Percentiles rank a stretch among this genome's conserved stretches.
These are phyloP conservation scores for Sycobia sp. DNA, from an alignment of 1,140 invertebrate species.

Conservation along the genomic window DNA sequence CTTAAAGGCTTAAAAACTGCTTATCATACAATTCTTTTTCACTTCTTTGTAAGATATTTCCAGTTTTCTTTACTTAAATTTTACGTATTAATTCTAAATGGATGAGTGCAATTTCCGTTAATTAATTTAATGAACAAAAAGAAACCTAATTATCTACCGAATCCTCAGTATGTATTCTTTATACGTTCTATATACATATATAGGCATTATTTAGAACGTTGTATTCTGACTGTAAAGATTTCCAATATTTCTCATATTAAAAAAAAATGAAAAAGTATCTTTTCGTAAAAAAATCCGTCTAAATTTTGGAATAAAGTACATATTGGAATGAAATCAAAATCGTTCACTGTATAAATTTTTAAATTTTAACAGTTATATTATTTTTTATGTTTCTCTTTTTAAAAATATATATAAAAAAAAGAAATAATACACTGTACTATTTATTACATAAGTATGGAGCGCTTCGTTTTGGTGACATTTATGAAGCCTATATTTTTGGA, in stretches of 20 bases:
- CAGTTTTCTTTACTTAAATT: no score
- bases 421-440: conserved; percentile 19
- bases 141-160: no score
- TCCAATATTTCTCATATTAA: not conserved
- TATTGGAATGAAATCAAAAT: not conserved
- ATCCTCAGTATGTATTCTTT: no score
- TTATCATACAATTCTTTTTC: no score
- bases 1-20: no score
- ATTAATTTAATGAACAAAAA: no score
- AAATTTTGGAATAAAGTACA: not conserved
- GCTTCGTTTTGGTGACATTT: conserved; percentile 11
- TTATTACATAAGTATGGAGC: conserved; percentile 17
- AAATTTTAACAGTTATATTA: not conserved
- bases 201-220: conserved; percentile 5
- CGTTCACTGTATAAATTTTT: not conserved
- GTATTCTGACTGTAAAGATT: not conserved
- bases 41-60: no score
- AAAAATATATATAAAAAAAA: conserved; percentile 4
- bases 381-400: not conserved
- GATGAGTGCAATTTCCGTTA: no score
- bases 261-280: no score
- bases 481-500: not conserved
- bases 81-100: no score
- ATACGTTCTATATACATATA: conserved; percentile 26
- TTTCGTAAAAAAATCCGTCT: conserved; percentile 4